Evolutionary conservation across 2,797 vertebrate genomes (phyloP).

Genomic region (Malacoctenus gilli): DNA sequence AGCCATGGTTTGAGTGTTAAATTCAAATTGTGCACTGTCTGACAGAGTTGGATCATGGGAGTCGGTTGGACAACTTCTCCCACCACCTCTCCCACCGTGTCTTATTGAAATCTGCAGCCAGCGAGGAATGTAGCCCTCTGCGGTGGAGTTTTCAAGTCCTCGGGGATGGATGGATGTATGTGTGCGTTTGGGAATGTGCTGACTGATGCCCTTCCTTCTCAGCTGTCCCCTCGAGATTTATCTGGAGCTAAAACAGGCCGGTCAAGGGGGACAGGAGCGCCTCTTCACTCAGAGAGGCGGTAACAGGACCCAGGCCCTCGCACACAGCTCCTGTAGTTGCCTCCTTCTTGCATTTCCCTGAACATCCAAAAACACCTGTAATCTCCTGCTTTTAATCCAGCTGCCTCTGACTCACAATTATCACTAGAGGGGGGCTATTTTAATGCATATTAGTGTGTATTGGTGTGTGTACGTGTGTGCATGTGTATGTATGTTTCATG

Average conservation of each 20-base stretch:
- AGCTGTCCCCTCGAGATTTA: constrained; percentile 79
- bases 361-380: constrained; percentile 56
- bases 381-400: constrained; percentile 50
- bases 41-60: background rate
- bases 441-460: constrained; percentile 22
- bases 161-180: constrained; percentile 58
- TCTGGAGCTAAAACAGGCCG: constrained; percentile 78
- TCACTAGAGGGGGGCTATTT: constrained; percentile 31
- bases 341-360: constrained; percentile 39
- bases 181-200: constrained; percentile 75
- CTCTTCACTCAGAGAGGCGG: constrained; percentile 50
- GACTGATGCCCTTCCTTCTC: constrained; percentile 73
- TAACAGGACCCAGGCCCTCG: constrained; percentile 67
- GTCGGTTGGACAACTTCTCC: constrained; percentile 2
- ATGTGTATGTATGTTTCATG: constrained; percentile 10
- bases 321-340: constrained; percentile 15
- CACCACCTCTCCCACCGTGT: constrained; percentile 3
- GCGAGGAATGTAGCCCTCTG: constrained; percentile 59
- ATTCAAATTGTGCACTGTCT: background rate
- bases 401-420: constrained; percentile 33
- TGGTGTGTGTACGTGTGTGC: constrained; percentile 13
- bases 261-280: constrained; percentile 46
- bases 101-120: constrained; percentile 30
- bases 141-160: constrained; percentile 64
- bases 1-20: background rate